Conservation (phyloP, 2,888 invertebrate species). For the Trachelus stipa region DNA sequence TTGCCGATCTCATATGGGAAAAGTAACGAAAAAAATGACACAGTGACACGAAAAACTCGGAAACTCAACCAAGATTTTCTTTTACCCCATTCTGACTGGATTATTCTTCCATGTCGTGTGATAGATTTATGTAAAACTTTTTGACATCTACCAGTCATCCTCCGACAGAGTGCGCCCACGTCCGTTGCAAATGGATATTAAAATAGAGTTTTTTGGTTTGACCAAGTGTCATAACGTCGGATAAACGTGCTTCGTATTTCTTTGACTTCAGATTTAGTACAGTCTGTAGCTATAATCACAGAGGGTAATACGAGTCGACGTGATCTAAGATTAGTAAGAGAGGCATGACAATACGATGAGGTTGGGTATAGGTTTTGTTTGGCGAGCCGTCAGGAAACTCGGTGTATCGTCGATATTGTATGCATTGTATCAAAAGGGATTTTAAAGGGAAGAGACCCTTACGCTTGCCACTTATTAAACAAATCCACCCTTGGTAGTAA, state of each 20-base stretch:
- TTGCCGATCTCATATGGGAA: background rate
- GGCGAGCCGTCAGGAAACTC: background rate
- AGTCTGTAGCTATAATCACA: background rate
- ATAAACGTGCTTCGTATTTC: background rate
- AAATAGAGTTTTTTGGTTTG: background rate
- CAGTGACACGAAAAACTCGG: background rate
- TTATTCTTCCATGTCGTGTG: background rate
- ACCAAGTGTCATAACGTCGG: background rate
- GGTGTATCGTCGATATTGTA: background rate
- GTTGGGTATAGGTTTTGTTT: background rate
- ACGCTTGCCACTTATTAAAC: slow-evolving; percentile 6
- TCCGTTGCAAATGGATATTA: background rate
- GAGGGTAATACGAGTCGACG: background rate
- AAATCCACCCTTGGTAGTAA: background rate
- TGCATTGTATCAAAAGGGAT: background rate
- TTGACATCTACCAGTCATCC: background rate
- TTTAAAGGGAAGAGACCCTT: slow-evolving; percentile 8
- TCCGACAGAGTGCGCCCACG: background rate
- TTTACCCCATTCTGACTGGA: background rate
- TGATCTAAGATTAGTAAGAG: background rate
- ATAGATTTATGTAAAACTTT: background rate
- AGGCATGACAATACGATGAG: background rate
- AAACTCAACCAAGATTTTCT: background rate
- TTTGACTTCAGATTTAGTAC: background rate
- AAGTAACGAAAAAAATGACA: background rate